Evolutionary conservation across 2,888 invertebrate genomes (phyloP), one percentile per base, ranked within the genome.

Genomic region (Macropis europaea): DNA sequence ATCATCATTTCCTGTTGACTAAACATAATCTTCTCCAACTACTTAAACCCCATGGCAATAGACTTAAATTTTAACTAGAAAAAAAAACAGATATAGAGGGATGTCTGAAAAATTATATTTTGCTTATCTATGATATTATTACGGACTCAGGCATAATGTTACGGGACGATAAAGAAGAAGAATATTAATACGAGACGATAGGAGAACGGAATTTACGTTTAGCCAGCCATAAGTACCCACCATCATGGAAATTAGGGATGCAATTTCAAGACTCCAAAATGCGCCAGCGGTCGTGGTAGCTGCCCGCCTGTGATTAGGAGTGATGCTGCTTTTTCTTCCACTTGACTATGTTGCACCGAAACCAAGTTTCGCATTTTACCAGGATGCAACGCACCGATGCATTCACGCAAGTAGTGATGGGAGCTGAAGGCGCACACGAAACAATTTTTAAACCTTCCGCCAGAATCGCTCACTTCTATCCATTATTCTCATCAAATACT

Each of bases 271-370:
- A 26, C 50, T 45, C 19, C 13, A 26, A 68, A 59, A 68, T 69
- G 34, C 34, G 69, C 6, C 13, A 50, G 57, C 19, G 13, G 13
- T 26, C 13, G n/a, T 17, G 3, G 17, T 50, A 28, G 57, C 34
- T 17, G 48, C 54, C 56, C 30, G 68, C 68, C 43, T 68, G 57
- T 69, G 30, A 59, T 68, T 68, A 69, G 56, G 50, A 69, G 68
- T 50, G 57, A 50, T 24, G 57, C 6, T 42, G 43, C 43, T 9
- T 38, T 67, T 57, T 50, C 50, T 57, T 43, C 57, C 48, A 38
- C 13, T 48, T 50, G 17, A 36, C 67, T 43, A 19, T 9, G 36
- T 68, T 61, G 61, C 24, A 60, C 34, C 57, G 57, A 48, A 50
- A 57, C 48, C 28, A 19, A 7, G n/a, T 54, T 28, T 40, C 28